These are phyloP conservation scores for Drosophila dunni DNA, from an alignment of 1,140 invertebrate genomes.

Conservation along the genomic window DNA sequence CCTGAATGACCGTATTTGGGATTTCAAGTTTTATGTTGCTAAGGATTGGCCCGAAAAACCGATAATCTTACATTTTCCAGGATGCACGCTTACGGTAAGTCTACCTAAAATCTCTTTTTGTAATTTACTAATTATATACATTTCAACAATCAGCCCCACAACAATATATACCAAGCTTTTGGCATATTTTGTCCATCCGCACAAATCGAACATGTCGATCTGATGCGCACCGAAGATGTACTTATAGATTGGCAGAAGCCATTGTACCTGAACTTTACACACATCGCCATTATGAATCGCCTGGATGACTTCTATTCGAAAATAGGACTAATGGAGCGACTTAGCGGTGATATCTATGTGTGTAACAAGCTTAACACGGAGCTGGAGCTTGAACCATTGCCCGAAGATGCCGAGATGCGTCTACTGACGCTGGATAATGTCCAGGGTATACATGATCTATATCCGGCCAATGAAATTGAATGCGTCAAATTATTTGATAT, in stretches of 20 bases:
- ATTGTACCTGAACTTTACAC: slow-evolving; percentile 93
- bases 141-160: slow-evolving; percentile 87
- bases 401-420: slow-evolving; percentile 88
- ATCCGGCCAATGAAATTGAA: slow-evolving; percentile 94
- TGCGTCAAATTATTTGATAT: slow-evolving; percentile 92
- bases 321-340: slow-evolving; percentile 89
- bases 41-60: slow-evolving; percentile 93
- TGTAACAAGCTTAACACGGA: slow-evolving; percentile 87
- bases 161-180: slow-evolving; percentile 91
- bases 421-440: slow-evolving; percentile 91
- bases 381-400: slow-evolving; percentile 86
- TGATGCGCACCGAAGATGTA: slow-evolving; percentile 90
- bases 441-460: slow-evolving; percentile 91
- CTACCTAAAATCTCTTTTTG: background rate
- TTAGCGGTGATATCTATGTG: slow-evolving; percentile 91
- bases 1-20: slow-evolving; percentile 93
- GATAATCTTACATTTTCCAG: slow-evolving; percentile 93
- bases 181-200: slow-evolving; percentile 92
- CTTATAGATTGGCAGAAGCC: slow-evolving; percentile 91
- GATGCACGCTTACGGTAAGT: slow-evolving; percentile 92
- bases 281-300: slow-evolving; percentile 90
- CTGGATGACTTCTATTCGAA: slow-evolving; percentile 87
- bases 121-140: background rate
- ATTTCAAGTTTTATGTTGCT: slow-evolving; percentile 94
- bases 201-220: slow-evolving; percentile 88